Base-by-base conservation (phyloP, 1,140 invertebrate genomes). In the Centruroides vittatus region DNA sequence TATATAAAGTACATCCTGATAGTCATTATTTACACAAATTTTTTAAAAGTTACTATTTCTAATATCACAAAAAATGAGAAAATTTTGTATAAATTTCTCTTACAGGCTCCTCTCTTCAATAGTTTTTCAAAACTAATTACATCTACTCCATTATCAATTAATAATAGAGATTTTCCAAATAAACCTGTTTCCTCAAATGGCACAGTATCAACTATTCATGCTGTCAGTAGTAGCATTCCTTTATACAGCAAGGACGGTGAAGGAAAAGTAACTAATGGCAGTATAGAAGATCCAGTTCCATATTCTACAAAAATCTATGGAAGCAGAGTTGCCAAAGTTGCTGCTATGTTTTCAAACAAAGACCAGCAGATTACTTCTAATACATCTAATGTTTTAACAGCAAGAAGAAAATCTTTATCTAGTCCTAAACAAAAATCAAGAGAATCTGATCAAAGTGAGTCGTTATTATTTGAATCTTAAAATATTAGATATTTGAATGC, bases 261-360 rank as follows among this genome's bases (percentile, higher is more conserved):
- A 47, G 34, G 13, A 41, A 41, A 41, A 41, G 41, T 41, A 41
- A 41, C 41, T 6, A 41, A 41, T 53, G 13, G n/a, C 41, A 57
- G 49, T 13, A 60, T 57, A 50, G 36, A 41, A 4, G 3, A n/a
- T 53, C 7, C 10, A 3, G 10, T 13, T 12, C 48, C 48, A 60
- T 34, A 57, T 36, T 50, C 52, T 47, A 48, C n/a, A 11, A 53
- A 47, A 35, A 10, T 12, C 35, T 11, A 35, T 51, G 9, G 47
- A 47, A 54, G 12, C 36, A 60, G 55, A 57, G 48, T 57, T 51
- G 13, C 61, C 11, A 9, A 35, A 13, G 58, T 63, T 7, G 58
- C 61, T 34, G n/a, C 57, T 34, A 36, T 60, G 48, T 63, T 63
- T 54, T 52, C 62, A 34, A 48, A 35, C 47, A 59, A 55, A 47